phyloP scores from a whole-genome alignment of 2,797 vertebrate species.

The Pangasius krempfi region DNA sequence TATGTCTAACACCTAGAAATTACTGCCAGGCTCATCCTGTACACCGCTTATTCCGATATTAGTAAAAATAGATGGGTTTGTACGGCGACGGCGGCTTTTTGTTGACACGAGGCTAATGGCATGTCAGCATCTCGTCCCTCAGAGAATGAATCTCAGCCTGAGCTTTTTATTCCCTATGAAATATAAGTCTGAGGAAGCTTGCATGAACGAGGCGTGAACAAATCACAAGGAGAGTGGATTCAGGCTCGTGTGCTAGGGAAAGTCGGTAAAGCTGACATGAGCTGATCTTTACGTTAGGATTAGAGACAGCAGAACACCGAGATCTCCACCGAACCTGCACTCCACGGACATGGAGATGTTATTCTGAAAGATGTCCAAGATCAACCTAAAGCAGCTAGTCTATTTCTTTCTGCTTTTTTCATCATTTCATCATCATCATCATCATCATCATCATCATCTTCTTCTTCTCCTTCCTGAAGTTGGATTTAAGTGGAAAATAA shows the following conservation, averaged over 20 bases:
- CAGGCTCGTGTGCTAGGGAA: not conserved
- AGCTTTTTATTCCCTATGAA: not conserved
- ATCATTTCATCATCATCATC: not conserved
- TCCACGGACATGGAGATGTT: not conserved
- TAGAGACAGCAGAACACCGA: not conserved
- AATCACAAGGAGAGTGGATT: not conserved
- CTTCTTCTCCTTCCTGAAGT: not conserved
- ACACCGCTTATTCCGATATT: slow-evolving; percentile 27
- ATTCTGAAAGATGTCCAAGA: not conserved
- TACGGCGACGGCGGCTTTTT: not conserved
- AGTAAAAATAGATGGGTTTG: slow-evolving; percentile 41
- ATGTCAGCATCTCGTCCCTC: slow-evolving; percentile 13
- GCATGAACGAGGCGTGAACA: not conserved
- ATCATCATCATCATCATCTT: not conserved
- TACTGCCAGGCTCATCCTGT: slow-evolving; percentile 37
- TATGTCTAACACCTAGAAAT: slow-evolving; percentile 56
- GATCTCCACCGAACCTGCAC: not conserved
- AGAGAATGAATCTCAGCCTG: not conserved
- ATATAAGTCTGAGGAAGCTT: not conserved
- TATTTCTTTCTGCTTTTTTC: not conserved
- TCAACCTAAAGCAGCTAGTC: not conserved
- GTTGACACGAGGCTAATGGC: slow-evolving; percentile 33
- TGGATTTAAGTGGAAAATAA: not conserved
- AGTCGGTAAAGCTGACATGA: not conserved
- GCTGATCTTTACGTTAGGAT: not conserved